These are phyloP conservation scores for Microcebus griseorufus DNA, from an alignment of 2,113 vertebrate genomes.

Conservation along the genomic window DNA sequence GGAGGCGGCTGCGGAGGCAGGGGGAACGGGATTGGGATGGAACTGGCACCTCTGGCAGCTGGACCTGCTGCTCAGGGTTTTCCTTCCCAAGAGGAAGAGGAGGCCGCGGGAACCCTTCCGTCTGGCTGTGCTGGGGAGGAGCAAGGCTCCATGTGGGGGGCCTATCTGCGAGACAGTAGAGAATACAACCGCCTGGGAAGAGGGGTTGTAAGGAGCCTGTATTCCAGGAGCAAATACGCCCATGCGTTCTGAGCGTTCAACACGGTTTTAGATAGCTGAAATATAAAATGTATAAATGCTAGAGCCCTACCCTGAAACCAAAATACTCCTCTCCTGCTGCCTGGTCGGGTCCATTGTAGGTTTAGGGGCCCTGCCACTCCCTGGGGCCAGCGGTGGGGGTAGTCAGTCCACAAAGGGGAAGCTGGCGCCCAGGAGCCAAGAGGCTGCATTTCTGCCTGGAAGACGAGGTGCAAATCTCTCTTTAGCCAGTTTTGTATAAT, in stretches of 20 bases:
- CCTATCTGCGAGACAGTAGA: neutral
- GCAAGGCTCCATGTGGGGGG: neutral
- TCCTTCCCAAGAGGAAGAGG: neutral
- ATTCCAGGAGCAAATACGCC: accelerated
- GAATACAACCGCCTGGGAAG: accelerated
- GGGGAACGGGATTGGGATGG: accelerated
- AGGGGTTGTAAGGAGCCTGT: neutral
- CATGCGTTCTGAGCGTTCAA: neutral
- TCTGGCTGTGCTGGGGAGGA: neutral
- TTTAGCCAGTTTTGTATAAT: neutral
- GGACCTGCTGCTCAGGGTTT: accelerated
- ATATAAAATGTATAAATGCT: neutral
- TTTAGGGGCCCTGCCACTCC: neutral
- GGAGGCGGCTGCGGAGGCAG: neutral
- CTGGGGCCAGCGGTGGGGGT: neutral
- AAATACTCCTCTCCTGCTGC: neutral
- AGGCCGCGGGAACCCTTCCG: accelerated
- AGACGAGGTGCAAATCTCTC: neutral
- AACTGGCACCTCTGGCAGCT: accelerated
- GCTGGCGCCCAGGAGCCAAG: neutral
- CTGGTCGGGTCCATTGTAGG: neutral
- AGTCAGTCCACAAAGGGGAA: neutral
- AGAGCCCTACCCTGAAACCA: neutral
- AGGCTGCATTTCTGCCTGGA: accelerated
- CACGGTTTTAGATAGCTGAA: neutral